A percentile compares a stretch with the other conserved stretches of the same genome.
Conservation (phyloP, 2,888 invertebrate genomes). For the Congeria kusceri region DNA sequence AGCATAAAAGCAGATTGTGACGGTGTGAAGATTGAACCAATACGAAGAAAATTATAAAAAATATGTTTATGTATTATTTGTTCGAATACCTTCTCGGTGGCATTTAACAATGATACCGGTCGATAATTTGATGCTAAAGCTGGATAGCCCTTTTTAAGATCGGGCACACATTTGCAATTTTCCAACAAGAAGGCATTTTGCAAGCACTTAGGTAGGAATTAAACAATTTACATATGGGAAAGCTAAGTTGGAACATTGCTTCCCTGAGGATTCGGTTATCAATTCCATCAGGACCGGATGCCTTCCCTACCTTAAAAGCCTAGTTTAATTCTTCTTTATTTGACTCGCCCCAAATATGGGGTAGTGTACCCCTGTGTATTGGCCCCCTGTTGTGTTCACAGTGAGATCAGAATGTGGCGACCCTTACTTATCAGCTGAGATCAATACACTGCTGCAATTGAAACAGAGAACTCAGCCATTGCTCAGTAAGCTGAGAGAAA, state of each 20-base stretch:
- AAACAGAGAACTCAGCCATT: no score
- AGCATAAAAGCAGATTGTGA: slow-evolving; percentile 35
- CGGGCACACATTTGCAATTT: slow-evolving; percentile 27
- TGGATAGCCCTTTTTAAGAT: slow-evolving; percentile 25
- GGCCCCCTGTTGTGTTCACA: no score
- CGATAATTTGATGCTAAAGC: slow-evolving; percentile 19
- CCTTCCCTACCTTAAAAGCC: slow-evolving; percentile 13
- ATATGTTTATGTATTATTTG: slow-evolving; percentile 21
- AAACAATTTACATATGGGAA: slow-evolving; percentile 35
- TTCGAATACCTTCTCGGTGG: slow-evolving; percentile 17
- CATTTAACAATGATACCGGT: slow-evolving; percentile 22
- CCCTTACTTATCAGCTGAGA: no score
- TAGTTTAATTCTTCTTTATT: background rate
- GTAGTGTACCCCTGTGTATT: no score
- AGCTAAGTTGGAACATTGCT: slow-evolving; percentile 2
- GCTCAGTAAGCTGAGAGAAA: no score
- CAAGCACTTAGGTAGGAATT: slow-evolving; percentile 10
- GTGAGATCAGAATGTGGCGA: no score
- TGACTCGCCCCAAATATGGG: no score
- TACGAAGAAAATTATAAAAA: slow-evolving; percentile 4
- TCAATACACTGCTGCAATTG: no score
- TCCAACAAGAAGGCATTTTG: slow-evolving; percentile 22
- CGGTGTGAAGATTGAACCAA: slow-evolving; percentile 4
- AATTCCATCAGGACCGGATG: slow-evolving; percentile 19
- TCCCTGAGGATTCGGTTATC: slow-evolving; percentile 17